Base-by-base conservation (phyloP, 2,888 invertebrate genomes). In the Drosophila atripex region DNA sequence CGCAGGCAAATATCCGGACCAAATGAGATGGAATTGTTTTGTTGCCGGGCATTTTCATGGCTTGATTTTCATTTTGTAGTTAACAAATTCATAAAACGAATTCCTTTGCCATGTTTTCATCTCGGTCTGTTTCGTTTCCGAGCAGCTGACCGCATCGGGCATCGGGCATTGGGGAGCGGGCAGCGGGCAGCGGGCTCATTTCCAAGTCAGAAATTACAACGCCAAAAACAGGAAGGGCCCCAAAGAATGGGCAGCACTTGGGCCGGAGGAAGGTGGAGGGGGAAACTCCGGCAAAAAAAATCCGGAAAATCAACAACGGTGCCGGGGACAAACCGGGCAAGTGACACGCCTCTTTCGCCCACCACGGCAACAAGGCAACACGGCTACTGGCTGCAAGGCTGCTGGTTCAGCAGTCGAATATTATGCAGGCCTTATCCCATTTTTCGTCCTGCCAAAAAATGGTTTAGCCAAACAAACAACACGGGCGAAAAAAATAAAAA, bases 51-150 rank as follows among this genome's bases (percentile, higher is more conserved):
- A 63, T 56, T 60, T 76, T 73, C 65, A 57, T 57, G 77, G 76
- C 76, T 78, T 75, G 72, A 82, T 85, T 82, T 39, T 78, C 68
- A 72, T 80, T 70, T 85, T 76, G 79, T 74, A 71, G 86, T 75
- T 78, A 85, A 82, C 71, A 85, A 82, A 80, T 80, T 85, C 83
- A 82, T 78, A 85, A 82, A 80, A 82, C 71, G 77, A 78, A 80
- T 85, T 78, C 79, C 79, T 59, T 72, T 70, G 38, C 21, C 32
- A 59, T 70, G 61, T 68, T 76, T 78, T 61, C 55, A 61, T 73
- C 59, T 41, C 51, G 32, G 8, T 35, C 32, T 12, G 14, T 32
- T 50, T 16, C 28, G 70, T 66, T 79, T 78, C 75, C 80, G 69
- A 65, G 72, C 77, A 77, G 73, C 74, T 76, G 74, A 86, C 80